Base-by-base conservation (phyloP, 2,797 vertebrate genomes). In the Semotilus atromaculatus region DNA sequence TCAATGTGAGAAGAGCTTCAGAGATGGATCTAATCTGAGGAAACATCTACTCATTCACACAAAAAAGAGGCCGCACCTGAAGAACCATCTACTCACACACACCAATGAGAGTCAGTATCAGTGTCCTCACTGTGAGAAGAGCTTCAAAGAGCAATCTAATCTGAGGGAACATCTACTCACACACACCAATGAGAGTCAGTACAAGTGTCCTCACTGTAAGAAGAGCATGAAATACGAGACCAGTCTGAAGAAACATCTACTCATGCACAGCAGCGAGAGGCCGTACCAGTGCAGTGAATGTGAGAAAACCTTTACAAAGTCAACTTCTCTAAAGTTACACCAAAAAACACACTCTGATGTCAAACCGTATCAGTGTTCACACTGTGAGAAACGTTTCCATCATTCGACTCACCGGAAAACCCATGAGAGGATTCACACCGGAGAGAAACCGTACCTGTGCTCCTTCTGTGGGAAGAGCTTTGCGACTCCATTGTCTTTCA, bases 381-480 rank as follows among this genome's bases (percentile, higher is more conserved):
- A 84, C 73, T 88, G 87, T 45, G 82, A 75, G 14, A 86, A 88
- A 78, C 43, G 58, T 45, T 88, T 86, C 48, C 48, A 38, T 40
- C 1, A 72, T 72, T 45, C 40, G 0, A 2, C 1, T 29, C 66
- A 86, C 58, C 2, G 78, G 31, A 80, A 81, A 29, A 45, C 34
- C 40, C 87, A 88, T 7, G 85, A 88, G 38, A 40, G 87, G 36
- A 84, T 71, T 2, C 87, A 88, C 84, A 86, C 87, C 13, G 87
- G 87, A 8, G 87, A 88, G 73, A 81, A 71, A 51, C 87, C 87
- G 0, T 88, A 84, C 78, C 73, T 86, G 40, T 86, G 87, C 67
- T 51, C 72, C 5, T 53, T 73, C 81, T 88, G 87, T 1, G 87
- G 87, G 6, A 86, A 84, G 77, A 81, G 81, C 18, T 88, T 88